Evolutionary conservation across 2,797 vertebrate species (phyloP).

Genomic region (Pseudocheirus occidentalis): DNA sequence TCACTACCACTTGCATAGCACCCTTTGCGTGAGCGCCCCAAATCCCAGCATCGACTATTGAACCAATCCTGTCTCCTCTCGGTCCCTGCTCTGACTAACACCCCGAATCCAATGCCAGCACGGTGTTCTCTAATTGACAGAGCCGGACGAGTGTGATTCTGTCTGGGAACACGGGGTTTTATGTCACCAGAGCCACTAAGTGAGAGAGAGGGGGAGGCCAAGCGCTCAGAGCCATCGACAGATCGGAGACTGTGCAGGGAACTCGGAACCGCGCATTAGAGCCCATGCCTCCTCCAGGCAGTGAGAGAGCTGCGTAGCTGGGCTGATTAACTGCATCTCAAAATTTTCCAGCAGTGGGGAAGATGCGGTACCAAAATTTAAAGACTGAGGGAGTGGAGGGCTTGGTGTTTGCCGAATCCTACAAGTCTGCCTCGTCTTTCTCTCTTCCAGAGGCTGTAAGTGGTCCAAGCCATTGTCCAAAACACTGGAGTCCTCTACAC

Average conservation of each 20-base stretch:
- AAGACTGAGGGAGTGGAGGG: background rate
- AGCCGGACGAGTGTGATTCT: conserved; percentile 60
- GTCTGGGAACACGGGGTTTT: conserved; percentile 61
- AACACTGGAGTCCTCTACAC: conserved; percentile 78
- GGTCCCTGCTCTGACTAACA: conserved; percentile 72
- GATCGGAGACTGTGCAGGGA: conserved; percentile 59
- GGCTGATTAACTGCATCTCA: conserved; percentile 1
- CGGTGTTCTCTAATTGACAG: conserved; percentile 78
- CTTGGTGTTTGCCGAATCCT: background rate
- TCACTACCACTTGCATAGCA: conserved; percentile 75
- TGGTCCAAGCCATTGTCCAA: background rate
- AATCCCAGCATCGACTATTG: conserved; percentile 74
- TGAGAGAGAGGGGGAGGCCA: background rate
- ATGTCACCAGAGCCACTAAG: conserved; percentile 6
- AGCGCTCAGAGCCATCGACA: background rate
- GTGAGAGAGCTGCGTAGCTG: background rate
- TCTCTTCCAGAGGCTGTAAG: background rate
- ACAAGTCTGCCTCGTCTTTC: background rate
- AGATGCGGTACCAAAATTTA: background rate
- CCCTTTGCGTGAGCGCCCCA: conserved; percentile 64
- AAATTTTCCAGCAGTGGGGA: background rate
- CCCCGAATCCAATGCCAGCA: conserved; percentile 77
- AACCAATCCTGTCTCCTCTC: conserved; percentile 76
- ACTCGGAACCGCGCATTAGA: conserved; percentile 54
- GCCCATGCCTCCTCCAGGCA: background rate